Percentiles rank a stretch among this genome's conserved stretches.
Conservation (phyloP, 2,797 vertebrate genomes). For the Sebastes oblongus region DNA sequence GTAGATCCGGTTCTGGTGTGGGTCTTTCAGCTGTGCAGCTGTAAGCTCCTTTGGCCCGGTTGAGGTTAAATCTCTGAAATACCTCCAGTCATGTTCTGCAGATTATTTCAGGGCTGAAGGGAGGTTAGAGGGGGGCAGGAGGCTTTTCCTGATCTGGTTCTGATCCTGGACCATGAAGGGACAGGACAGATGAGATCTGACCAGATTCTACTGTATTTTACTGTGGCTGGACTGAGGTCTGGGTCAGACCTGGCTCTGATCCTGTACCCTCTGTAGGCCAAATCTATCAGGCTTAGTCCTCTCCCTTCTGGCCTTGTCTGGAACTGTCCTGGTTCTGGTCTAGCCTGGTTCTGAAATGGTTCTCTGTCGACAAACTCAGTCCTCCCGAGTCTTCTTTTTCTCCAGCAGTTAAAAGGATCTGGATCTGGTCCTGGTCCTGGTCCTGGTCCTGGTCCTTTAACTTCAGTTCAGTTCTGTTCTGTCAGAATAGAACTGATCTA, state of each 20-base stretch:
- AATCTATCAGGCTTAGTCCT: background rate
- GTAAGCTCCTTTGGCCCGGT: slow-evolving; percentile 35
- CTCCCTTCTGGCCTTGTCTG: background rate
- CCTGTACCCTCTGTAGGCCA: background rate
- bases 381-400: background rate
- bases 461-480: background rate
- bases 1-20: background rate
- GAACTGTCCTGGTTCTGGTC: background rate
- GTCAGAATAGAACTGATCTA: background rate
- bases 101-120: slow-evolving; percentile 35
- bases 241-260: background rate
- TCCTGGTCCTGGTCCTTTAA: background rate
- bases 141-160: background rate
- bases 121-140: background rate
- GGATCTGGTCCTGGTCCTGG: no score
- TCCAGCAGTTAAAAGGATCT: background rate
- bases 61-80: slow-evolving; percentile 59
- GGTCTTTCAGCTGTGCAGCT: background rate
- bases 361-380: background rate
- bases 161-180: background rate
- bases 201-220: background rate
- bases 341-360: background rate
- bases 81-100: slow-evolving; percentile 54
- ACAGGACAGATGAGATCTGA: background rate
- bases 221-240: background rate